Evolutionary conservation across 2,113 vertebrate genomes (phyloP), one percentile per base, ranked within the genome.

Genomic region (Aegotheles bennettii): DNA sequence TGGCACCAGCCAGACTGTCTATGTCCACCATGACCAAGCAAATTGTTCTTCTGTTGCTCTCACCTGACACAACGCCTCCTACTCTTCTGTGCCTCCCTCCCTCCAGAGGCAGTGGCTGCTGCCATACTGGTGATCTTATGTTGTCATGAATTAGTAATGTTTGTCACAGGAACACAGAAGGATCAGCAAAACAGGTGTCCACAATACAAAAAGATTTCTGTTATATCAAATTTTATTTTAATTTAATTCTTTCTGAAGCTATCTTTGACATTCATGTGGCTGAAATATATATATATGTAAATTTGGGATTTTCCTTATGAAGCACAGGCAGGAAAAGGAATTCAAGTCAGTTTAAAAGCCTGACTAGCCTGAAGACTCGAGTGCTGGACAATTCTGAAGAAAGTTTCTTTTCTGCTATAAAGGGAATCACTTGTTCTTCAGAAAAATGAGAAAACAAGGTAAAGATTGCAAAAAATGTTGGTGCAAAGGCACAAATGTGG

Each of bases 61-160:
- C 33, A 53, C 16, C 20, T 40, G n/a, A 80, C 54, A 48, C 0
- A 0, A 38, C 86, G 89, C 29, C 10, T 71, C 23, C n/a, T 75
- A 69, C 67, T 64, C 43, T 84, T 70, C 61, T 53, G 17, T 4
- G 16, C 13, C 17, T 82, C n/a, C 23, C 17, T 82, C n/a, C 23
- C 35, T 90, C 36, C 47, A 36, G 65, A 70, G 42, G 38, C 3
- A 9, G 19, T 0, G 0, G 15, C 4, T 63, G 50, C n/a, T 77
- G 80, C 26, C 47, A 7, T 13, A 19, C 9, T 16, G n/a, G 29
- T 42, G 56, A 45, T 31, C 8, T 47, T 45, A 26, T 11, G 17
- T 70, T 83, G 47, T 38, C 36, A 15, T 7, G 6, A 25, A 17
- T 73, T 64, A 40, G 18, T 42, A 2, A 31, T 7, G 10, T 53